phyloP scores from a whole-genome alignment of 2,888 invertebrate species.

The Thera obeliscata region DNA sequence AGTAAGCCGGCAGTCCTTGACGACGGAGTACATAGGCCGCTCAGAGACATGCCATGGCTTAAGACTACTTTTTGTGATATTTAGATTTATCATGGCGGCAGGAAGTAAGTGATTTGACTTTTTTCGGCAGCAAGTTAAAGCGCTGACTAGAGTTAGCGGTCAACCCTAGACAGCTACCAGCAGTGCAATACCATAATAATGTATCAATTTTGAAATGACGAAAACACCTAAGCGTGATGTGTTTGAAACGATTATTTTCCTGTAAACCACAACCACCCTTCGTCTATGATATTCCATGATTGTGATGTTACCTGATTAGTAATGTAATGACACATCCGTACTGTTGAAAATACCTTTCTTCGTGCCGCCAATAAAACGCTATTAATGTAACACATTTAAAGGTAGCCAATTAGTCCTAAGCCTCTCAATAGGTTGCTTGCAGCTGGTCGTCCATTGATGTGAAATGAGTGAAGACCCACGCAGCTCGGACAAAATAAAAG shows the following conservation, averaged over 20 bases:
- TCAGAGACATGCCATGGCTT: background rate
- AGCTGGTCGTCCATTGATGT: conserved; percentile 41
- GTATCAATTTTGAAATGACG: too few relatives aligned
- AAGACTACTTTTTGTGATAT: background rate
- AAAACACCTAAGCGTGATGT: background rate
- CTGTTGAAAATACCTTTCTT: conserved; percentile 4
- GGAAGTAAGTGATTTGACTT: conserved; percentile 5
- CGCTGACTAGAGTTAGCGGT: background rate
- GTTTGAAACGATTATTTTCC: background rate
- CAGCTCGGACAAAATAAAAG: conserved; percentile 50
- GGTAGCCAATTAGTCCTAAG: conserved; percentile 1
- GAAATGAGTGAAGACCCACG: conserved; percentile 78
- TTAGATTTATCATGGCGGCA: conserved; percentile 7
- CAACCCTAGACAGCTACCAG: background rate
- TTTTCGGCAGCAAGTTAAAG: background rate
- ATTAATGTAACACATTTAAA: background rate
- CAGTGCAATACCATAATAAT: background rate
- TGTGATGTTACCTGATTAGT: background rate
- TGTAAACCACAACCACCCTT: conserved; percentile 1
- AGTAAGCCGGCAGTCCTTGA: background rate
- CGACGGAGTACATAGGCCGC: background rate
- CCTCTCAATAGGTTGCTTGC: conserved; percentile 8
- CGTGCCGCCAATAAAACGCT: conserved; percentile 8
- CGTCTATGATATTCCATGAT: conserved; percentile 2
- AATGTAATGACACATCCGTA: background rate